Percentiles rank a stretch among this genome's conserved stretches.
phyloP scores from a whole-genome alignment of 1,140 invertebrate genomes.

The Scaptomyza montana region DNA sequence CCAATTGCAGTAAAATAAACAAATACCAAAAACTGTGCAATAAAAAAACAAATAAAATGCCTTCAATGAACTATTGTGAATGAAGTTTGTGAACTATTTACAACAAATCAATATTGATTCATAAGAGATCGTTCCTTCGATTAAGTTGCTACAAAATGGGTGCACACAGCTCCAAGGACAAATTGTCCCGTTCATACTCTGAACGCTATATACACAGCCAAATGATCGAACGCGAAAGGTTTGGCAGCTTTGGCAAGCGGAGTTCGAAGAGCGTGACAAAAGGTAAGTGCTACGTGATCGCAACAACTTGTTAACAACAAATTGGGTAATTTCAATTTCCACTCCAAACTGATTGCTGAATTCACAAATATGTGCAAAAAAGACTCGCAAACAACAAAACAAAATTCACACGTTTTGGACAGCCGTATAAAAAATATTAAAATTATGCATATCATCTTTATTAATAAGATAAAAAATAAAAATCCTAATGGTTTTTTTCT shows the following conservation, averaged over 20 bases:
- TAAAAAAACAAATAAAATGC: constrained; percentile 47
- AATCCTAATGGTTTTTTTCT: too few species aligned
- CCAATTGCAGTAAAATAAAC: constrained; percentile 49
- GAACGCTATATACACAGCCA: constrained; percentile 84
- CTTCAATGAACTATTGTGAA: constrained; percentile 65
- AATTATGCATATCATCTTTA: too few species aligned
- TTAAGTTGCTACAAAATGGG: constrained; percentile 85
- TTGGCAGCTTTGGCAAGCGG: constrained; percentile 86
- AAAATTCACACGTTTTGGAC: constrained; percentile 15
- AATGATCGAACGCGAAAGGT: constrained; percentile 85
- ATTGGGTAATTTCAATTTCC: too few species aligned
- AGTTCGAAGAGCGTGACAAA: constrained; percentile 72
- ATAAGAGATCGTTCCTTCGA: background rate
- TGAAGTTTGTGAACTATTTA: constrained; percentile 47
- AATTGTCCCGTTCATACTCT: constrained; percentile 86
- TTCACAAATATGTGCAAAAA: too few species aligned
- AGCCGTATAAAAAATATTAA: too few species aligned
- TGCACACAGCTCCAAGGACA: constrained; percentile 88
- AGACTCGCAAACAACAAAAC: background rate
- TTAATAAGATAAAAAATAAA: too few species aligned
- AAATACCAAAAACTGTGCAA: constrained; percentile 1
- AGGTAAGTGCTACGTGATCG: constrained; percentile 56
- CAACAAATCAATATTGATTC: background rate
- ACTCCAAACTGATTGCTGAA: background rate
- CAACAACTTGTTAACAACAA: too few species aligned